Percentiles rank a stretch among this genome's conserved stretches.
These are phyloP conservation scores for Rhodinocichla rosea DNA, from an alignment of 2,113 vertebrate species.

Conservation along the genomic window DNA sequence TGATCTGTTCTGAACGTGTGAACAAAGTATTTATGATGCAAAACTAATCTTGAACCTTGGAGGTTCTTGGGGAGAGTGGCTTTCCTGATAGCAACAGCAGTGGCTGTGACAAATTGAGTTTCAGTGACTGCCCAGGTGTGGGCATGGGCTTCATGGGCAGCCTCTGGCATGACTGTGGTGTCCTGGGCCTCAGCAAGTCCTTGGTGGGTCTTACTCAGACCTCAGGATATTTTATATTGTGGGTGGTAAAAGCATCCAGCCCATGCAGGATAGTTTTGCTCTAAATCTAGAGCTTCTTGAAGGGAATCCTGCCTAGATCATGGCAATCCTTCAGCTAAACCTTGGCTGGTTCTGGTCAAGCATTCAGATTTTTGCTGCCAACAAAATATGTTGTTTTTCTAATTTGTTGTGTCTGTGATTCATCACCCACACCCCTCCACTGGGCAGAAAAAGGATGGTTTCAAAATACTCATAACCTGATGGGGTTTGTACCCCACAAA, in stretches of 20 bases:
- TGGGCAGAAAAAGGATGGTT: background rate
- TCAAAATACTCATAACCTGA: background rate
- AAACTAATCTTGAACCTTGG: background rate
- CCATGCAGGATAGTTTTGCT: background rate
- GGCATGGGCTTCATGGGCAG: background rate
- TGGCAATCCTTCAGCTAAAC: background rate
- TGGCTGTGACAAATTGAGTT: background rate
- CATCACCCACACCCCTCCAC: background rate
- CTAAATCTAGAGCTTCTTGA: background rate
- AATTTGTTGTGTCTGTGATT: background rate
- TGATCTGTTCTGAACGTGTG: rapidly evolving
- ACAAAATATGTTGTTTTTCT: background rate
- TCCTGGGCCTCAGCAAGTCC: background rate
- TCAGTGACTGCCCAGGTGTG: background rate
- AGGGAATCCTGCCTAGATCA: background rate
- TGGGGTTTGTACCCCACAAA: background rate
- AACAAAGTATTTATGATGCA: background rate
- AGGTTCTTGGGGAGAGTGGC: rapidly evolving
- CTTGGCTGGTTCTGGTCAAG: background rate
- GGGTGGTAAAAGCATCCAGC: background rate
- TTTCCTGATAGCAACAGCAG: background rate
- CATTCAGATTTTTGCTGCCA: background rate
- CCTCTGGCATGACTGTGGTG: background rate
- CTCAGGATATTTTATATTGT: background rate
- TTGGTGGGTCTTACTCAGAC: background rate